phyloP scores from a whole-genome alignment of 35 echinoderm and acorn worm genomes.

The Amphiura filiformis region DNA sequence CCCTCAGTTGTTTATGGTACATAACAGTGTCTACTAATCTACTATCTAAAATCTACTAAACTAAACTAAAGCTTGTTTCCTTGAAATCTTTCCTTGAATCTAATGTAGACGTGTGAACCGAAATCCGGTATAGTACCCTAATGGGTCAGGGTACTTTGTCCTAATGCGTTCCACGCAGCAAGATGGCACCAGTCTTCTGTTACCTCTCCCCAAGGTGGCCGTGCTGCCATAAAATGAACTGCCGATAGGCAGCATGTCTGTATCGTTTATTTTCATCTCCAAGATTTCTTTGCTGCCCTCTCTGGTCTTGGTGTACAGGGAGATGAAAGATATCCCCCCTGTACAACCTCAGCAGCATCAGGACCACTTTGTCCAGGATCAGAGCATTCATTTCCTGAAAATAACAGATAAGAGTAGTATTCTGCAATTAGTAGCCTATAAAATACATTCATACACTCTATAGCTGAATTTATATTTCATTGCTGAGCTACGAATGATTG shows the following conservation, averaged over 20 bases:
- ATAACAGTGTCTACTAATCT: too few relatives aligned
- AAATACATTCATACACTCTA: too few relatives aligned
- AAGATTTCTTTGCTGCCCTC: neutral
- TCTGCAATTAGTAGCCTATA: too few relatives aligned
- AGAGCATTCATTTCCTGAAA: neutral
- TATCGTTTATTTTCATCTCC: neutral
- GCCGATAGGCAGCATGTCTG: slow-evolving; percentile 19
- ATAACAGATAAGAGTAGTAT: too few relatives aligned
- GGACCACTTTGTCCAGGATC: neutral
- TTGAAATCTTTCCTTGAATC: too few relatives aligned
- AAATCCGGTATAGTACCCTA: slow-evolving; percentile 19
- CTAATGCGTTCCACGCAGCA: neutral
- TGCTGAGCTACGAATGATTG: too few relatives aligned
- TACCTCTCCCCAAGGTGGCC: slow-evolving; percentile 26
- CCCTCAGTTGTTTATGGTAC: too few relatives aligned
- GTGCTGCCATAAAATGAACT: slow-evolving; percentile 29
- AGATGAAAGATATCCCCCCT: neutral
- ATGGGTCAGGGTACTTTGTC: neutral
- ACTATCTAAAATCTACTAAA: too few relatives aligned
- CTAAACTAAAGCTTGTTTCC: too few relatives aligned
- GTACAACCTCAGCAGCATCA: neutral
- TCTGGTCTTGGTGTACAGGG: neutral
- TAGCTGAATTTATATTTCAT: too few relatives aligned
- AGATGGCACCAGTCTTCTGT: slow-evolving; percentile 15
- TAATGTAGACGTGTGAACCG: neutral